Percentiles rank a stretch among this genome's conserved stretches.
Conservation (phyloP, 2,113 vertebrate species). For the Clarias macrocephalus region DNA sequence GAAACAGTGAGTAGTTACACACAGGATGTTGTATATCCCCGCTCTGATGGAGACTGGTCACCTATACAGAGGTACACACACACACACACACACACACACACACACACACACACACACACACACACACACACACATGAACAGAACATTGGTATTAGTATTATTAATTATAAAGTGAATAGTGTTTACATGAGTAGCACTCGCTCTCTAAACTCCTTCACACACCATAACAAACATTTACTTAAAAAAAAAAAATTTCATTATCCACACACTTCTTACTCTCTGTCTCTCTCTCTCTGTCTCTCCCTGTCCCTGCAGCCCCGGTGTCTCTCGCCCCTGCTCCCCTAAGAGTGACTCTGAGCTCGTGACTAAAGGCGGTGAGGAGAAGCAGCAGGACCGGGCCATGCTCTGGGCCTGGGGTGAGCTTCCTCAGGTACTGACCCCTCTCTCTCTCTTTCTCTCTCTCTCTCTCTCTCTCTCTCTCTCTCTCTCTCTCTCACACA, state of each 20-base stretch:
- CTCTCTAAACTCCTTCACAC: no score
- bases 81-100: slow-evolving; percentile 20
- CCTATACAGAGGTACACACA: slow-evolving; percentile 77
- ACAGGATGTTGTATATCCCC: slow-evolving; percentile 73
- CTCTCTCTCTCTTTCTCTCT: slow-evolving; percentile 10
- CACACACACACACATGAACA: neutral
- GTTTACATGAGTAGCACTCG: neutral
- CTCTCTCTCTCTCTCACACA: neutral
- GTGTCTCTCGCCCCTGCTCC: slow-evolving; percentile 80
- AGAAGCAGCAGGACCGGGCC: slow-evolving; percentile 73
- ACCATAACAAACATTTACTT: no score
- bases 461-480: neutral
- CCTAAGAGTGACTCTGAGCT: slow-evolving; percentile 95
- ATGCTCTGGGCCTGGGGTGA: slow-evolving; percentile 97
- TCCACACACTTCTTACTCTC: neutral
- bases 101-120: neutral
- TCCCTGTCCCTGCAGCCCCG: slow-evolving; percentile 56
- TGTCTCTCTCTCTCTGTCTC: slow-evolving; percentile 19
- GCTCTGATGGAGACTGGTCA: slow-evolving; percentile 88
- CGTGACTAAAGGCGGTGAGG: slow-evolving; percentile 74
- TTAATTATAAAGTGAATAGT: neutral
- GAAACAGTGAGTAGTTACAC: slow-evolving; percentile 71
- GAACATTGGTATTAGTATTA: neutral
- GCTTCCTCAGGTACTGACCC: slow-evolving; percentile 88
- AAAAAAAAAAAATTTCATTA: no score